Evolutionary conservation across 2,113 vertebrate species (phyloP), one percentile per base, ranked within the genome.

Genomic region (Periophthalmodon schlosseri): DNA sequence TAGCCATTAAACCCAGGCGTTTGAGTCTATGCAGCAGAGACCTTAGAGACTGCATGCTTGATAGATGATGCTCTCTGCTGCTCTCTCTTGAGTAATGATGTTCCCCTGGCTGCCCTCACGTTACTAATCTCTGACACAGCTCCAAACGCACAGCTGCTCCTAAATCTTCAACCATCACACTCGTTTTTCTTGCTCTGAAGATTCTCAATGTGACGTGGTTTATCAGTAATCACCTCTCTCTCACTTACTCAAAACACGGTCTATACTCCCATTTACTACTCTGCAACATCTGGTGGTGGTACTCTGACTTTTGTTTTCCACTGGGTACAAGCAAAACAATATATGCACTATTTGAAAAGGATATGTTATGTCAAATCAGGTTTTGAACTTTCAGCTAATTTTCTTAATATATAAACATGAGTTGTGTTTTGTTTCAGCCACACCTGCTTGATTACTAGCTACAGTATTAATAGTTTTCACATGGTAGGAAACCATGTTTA

Each of bases 121-220:
- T 83, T 58, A 47, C 64, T 34, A 75, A 76, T 70, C 75, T 74
- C 54, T 2, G 57, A 75, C 77, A 68, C 68, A 61, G 80, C 79
- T 75, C 61, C 9, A 50, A 68, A 9, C 23, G 78, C 63, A 66
- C 80, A 84, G 72, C 82, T 84, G 74, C 72, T 75, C 24, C 47
- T 56, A 56, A 77, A 73, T 58, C 66, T 7, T 2, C 49, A 47
- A 46, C 73, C 66, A 54, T 39, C 54, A 15, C 58, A 34, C 11
- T 18, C 58, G 28, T 69, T 34, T 63, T 68, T 73, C 63, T 76
- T 67, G 58, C 68, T 75, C 67, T 20, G 67, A 50, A 74, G 64
- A 57, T 11, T n/a, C n/a, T 81, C 39, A 21, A 68, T 39, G 56
- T 66, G 65, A 57, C 11, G 52, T 70, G 34, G 60, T 70, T 33